A percentile compares a stretch with the other conserved stretches of the same genome.
phyloP scores from a whole-genome alignment of 2,797 vertebrate genomes.

The Sebastes variabilis region DNA sequence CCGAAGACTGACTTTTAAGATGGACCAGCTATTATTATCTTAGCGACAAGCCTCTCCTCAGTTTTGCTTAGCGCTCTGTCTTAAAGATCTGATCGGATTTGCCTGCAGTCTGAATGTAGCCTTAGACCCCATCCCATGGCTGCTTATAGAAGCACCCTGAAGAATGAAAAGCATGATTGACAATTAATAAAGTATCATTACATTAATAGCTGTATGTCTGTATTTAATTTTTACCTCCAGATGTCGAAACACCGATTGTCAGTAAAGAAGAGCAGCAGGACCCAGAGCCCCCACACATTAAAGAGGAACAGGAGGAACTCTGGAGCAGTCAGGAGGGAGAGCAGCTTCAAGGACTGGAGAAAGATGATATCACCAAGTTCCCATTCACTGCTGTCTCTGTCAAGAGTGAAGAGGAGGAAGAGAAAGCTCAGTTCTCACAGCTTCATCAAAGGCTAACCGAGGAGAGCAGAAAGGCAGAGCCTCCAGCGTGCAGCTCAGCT shows the following conservation, averaged over 20 bases:
- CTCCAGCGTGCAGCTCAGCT: not conserved
- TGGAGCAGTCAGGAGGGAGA: not conserved
- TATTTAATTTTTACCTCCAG: not conserved
- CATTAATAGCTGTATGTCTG: not conserved
- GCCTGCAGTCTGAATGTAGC: no score
- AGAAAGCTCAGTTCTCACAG: not conserved
- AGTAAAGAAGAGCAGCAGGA: not conserved
- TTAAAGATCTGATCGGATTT: no score
- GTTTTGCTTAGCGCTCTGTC: no score
- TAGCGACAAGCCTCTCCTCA: not conserved
- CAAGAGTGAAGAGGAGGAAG: not conserved
- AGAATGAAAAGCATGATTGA: not conserved
- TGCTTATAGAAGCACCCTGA: not conserved
- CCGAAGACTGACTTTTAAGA: no score
- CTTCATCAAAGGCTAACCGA: not conserved
- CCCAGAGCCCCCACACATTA: not conserved
- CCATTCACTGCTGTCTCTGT: not conserved
- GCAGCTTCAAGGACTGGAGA: not conserved
- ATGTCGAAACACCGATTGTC: not conserved
- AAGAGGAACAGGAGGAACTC: not conserved
- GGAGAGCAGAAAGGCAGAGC: not conserved
- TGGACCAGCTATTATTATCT: not conserved
- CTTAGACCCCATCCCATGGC: no score
- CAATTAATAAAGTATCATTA: not conserved
- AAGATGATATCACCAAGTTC: not conserved